Evolutionary conservation across 2,888 invertebrate genomes (phyloP).

Genomic region (Campoplex capitator): DNA sequence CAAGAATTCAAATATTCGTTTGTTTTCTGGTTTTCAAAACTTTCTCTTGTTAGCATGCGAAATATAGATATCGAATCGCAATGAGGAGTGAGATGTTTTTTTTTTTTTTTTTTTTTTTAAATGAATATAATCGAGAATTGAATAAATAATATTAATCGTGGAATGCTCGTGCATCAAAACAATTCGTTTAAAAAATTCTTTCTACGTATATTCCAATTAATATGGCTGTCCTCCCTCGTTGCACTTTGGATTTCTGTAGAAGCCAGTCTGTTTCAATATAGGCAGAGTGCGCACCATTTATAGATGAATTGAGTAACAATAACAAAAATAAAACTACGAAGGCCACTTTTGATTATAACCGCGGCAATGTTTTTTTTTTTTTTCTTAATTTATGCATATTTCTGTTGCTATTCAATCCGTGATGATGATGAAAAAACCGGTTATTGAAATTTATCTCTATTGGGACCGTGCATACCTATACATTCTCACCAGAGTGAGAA

Average conservation of each 20-base stretch:
- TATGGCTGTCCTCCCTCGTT: neutral
- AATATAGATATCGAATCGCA: neutral
- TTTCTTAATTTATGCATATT: neutral
- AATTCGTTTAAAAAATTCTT: neutral
- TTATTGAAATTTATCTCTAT: slow-evolving; percentile 19
- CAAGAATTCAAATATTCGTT: neutral
- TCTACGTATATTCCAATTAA: neutral
- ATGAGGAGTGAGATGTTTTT: neutral
- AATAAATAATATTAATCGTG: neutral
- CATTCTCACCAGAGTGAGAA: too few relatives aligned
- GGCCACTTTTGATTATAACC: neutral
- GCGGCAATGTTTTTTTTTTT: neutral
- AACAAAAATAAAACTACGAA: neutral
- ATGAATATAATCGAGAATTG: too few relatives aligned
- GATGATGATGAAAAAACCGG: neutral
- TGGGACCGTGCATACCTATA: too few relatives aligned
- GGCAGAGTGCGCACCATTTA: neutral
- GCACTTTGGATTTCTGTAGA: neutral
- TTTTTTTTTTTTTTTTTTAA: too few relatives aligned
- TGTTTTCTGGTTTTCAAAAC: too few relatives aligned
- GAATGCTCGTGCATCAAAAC: neutral
- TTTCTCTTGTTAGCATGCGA: too few relatives aligned
- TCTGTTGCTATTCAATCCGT: neutral
- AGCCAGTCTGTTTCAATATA: neutral
- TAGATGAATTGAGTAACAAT: neutral